phyloP scores from a whole-genome alignment of 2,888 invertebrate genomes.

The Acronicta psi region DNA sequence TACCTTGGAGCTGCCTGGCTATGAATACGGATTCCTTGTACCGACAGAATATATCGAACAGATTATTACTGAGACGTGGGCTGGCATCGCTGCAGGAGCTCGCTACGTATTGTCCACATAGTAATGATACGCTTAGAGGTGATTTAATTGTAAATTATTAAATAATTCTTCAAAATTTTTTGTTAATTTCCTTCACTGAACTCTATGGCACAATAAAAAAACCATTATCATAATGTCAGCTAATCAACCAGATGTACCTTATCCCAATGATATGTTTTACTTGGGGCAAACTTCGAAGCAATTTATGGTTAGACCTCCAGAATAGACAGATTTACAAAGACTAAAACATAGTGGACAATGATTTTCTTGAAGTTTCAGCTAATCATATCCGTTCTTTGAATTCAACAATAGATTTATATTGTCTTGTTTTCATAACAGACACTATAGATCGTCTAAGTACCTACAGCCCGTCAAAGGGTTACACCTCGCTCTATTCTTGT shows the following conservation, averaged over 20 bases:
- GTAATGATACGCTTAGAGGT: constrained; percentile 40
- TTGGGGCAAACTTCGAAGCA: no score
- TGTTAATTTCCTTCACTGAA: not conserved
- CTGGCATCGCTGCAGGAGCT: constrained; percentile 84
- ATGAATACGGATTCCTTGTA: constrained; percentile 88
- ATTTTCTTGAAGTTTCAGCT: not conserved
- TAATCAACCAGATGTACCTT: no score
- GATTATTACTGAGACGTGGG: constrained; percentile 90
- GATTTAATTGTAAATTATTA: constrained; percentile 13
- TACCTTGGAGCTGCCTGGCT: constrained; percentile 91
- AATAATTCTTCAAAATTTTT: constrained; percentile 2
- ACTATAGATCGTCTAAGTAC: constrained; percentile 9
- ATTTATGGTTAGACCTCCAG: no score
- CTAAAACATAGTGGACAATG: not conserved
- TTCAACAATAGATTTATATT: constrained; percentile 30
- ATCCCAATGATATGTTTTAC: no score
- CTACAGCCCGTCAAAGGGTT: not conserved
- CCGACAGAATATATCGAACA: constrained; percentile 86
- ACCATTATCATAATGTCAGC: not conserved
- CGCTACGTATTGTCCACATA: constrained; percentile 63
- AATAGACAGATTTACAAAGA: not conserved
- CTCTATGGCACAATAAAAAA: no score
- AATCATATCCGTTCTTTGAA: constrained; percentile 11
- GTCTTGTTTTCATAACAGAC: constrained; percentile 41
- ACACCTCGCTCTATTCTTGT: constrained; percentile 1